Base-by-base conservation (phyloP, 2,797 vertebrate species). In the Melanogrammus aeglefinus region DNA sequence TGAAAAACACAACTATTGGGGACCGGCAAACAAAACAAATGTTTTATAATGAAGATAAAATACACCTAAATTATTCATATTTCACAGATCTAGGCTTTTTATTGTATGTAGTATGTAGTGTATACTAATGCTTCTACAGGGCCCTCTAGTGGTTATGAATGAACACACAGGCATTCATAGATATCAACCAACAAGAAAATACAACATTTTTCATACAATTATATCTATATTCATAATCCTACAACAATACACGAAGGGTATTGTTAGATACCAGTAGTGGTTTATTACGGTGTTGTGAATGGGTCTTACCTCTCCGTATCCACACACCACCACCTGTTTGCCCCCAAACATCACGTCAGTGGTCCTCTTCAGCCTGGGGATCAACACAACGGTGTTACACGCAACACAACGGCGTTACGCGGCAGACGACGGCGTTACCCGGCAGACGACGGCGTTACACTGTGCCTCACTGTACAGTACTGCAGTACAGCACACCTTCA, bases 331-430 rank as follows among this genome's bases (percentile, higher is more conserved):
- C 35, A 99, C 97, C 82, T 98, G 98, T 87, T 98, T 99, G 72
- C 98, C 98, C 78, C 97, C 97, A 47, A 99, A 98, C 96, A 97
- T 97, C 90, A 99, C 97, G 78, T 98, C 97, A 1, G 97, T 98
- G 24, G 97, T 99, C 84, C 96, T 96, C 91, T 99, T 99, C 51
- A 99, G 93, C 71, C 98, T 99, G 41, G 24, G 27, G 69, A 13
- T 24, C 6, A 13, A 33, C 63, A 27, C 24, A 16, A 6, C 31
- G 31, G 31, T 4, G 31, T 33, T 33, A 33, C 31, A 33, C 31
- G 8, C 4, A 3, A 31, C 21, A 24, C n/a, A 14, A 18, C 6
- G 57, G 57, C 5, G 31, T 33, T 33, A 33, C 31, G 4, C 31
- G 3, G 31, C 31, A 33, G 3, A 33, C 31, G 4, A 33, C 31